Conservation (phyloP, 2,888 invertebrate species). For the Lycophotia porphyrea region DNA sequence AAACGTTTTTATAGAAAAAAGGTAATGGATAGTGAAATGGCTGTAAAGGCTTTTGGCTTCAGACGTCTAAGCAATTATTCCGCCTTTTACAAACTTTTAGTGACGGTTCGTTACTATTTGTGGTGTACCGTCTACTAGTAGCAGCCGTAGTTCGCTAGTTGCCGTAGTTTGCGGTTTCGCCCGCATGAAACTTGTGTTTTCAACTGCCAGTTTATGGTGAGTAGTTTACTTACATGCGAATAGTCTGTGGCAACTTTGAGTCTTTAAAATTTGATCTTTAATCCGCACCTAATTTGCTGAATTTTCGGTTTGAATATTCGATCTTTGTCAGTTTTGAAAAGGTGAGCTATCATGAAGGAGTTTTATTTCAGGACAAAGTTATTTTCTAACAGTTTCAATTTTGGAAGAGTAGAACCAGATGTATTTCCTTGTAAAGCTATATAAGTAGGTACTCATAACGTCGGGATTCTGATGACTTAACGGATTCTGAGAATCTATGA, state of each 20-base stretch:
- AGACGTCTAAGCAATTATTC: slow-evolving; percentile 59
- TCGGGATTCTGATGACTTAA: slow-evolving; percentile 34
- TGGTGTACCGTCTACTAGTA: slow-evolving; percentile 46
- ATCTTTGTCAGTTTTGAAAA: slow-evolving; percentile 4
- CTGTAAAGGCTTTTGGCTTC: slow-evolving; percentile 2
- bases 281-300: slow-evolving; percentile 19
- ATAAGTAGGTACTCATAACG: background rate
- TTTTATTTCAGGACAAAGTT: slow-evolving; percentile 25
- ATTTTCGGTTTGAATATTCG: slow-evolving; percentile 3
- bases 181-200: slow-evolving; percentile 49
- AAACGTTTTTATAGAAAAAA: background rate
- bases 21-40: slow-evolving; percentile 29
- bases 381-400: slow-evolving; percentile 1
- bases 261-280: slow-evolving; percentile 9
- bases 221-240: slow-evolving; percentile 45
- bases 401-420: slow-evolving; percentile 41
- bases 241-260: background rate
- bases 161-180: slow-evolving; percentile 43
- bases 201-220: slow-evolving; percentile 28
- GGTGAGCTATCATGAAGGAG: slow-evolving; percentile 2
- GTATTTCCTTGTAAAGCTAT: slow-evolving; percentile 47
- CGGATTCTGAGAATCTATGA: slow-evolving; percentile 43
- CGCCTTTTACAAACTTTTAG: slow-evolving; percentile 65
- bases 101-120: slow-evolving; percentile 63
- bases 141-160: slow-evolving; percentile 24